Conservation (phyloP, 2,888 invertebrate species). For the Plagiodera versicolora region DNA sequence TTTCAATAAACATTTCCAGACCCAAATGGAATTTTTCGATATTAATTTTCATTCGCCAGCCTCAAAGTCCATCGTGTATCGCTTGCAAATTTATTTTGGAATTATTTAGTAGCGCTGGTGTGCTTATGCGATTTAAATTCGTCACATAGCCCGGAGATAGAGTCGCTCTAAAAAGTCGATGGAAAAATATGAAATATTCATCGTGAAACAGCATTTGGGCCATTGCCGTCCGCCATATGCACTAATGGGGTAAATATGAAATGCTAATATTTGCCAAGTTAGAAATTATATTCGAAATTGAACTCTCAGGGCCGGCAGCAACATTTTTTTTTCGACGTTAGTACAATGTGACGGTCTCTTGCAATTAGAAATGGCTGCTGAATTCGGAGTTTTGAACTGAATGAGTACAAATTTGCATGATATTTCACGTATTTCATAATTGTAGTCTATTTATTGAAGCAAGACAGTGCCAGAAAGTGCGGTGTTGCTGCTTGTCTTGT, state of each 20-base stretch:
- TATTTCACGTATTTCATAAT: too few relatives aligned
- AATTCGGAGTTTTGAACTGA: too few relatives aligned
- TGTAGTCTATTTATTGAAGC: too few relatives aligned
- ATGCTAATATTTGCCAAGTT: slow-evolving; percentile 54
- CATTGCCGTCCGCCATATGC: slow-evolving; percentile 46
- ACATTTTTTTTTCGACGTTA: too few relatives aligned
- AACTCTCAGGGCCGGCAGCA: slow-evolving; percentile 43
- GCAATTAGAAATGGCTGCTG: too few relatives aligned
- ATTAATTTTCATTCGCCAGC: slow-evolving; percentile 30
- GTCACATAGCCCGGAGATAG: slow-evolving; percentile 48
- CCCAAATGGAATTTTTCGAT: slow-evolving; percentile 32
- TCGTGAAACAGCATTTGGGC: slow-evolving; percentile 44
- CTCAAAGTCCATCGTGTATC: slow-evolving; percentile 28
- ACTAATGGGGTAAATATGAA: slow-evolving; percentile 54
- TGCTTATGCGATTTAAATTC: slow-evolving; percentile 53
- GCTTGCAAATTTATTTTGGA: slow-evolving; percentile 46
- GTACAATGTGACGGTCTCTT: background rate
- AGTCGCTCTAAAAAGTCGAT: slow-evolving; percentile 45
- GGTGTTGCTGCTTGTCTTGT: too few relatives aligned
- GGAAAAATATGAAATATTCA: slow-evolving; percentile 50
- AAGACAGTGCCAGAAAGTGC: too few relatives aligned
- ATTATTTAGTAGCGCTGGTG: slow-evolving; percentile 49
- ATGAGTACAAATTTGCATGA: too few relatives aligned
- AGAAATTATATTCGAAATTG: slow-evolving; percentile 54
- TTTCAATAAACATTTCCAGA: slow-evolving; percentile 22